Evolutionary conservation across 2,888 invertebrate species (phyloP), one percentile per base, ranked within the genome.

Genomic region (Papilio demoleus): DNA sequence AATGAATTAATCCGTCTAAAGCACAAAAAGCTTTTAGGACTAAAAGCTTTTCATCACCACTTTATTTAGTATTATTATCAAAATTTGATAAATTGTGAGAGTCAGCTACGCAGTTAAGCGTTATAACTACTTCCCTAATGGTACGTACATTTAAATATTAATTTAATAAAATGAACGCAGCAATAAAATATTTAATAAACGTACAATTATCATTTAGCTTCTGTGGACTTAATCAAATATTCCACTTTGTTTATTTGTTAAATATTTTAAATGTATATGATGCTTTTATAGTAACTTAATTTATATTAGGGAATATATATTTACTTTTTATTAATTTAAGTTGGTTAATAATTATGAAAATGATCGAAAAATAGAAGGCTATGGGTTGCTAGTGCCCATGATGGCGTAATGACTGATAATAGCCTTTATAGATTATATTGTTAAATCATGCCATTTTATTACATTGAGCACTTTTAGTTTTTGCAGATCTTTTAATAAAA

Each of bases 11-110:
- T 64, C 27, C 24, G 53, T 64, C 38, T 64, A 53, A 64, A 64
- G 64, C 27, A 64, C 40, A 38, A 53, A 64, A 64, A 64, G 64
- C 64, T 64, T 64, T 64, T 64, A 64, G 24, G 24, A 36, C 38
- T 64, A 64, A 64, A 64, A 64, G 64, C 64, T 53, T 56, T 64
- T 64, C 64, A 64, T 64, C 64, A 64, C 38, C 64, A 38, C 64
- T 64, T 64, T 53, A 64, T 64, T 64, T 64, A 40, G 64, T 64
- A 64, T 53, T 64, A 64, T 53, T 40, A 64, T 64, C n/a, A 38
- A 53, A 64, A 64, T 64, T 64, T 64, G 64, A 38, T 64, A 53
- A 64, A 64, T 64, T 64, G 64, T 53, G 38, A 40, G 60, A 40
- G 63, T 50, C 50, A 50, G 63, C 63, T 22, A 63, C 63, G 47